Conservation (phyloP, 2,113 vertebrate genomes). For the Mesoclemmys tuberculata region DNA sequence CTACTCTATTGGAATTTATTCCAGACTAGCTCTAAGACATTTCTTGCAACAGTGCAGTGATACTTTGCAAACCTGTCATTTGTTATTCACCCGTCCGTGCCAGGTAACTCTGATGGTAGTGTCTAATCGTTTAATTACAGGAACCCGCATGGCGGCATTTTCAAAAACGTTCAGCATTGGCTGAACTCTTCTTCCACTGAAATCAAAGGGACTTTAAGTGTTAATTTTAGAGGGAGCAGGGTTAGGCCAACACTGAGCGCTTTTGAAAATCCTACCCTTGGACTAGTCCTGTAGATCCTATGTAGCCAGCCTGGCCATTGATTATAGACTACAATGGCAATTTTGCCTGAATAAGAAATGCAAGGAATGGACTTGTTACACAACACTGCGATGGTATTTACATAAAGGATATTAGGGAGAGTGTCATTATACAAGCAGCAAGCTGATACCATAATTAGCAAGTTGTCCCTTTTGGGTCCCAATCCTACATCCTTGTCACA, state of each 20-base stretch:
- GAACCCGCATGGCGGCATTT: background rate
- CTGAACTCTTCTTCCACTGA: background rate
- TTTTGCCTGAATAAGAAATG: background rate
- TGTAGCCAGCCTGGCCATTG: background rate
- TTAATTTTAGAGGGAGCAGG: background rate
- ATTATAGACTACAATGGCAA: background rate
- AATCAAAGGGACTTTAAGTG: background rate
- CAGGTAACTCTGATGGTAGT: background rate
- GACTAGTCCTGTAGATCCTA: too few species aligned
- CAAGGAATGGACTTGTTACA: background rate
- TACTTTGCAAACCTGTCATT: background rate
- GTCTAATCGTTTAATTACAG: background rate
- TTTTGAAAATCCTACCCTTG: background rate
- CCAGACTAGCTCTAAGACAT: background rate
- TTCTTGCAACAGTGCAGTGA: background rate
- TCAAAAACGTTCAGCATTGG: background rate
- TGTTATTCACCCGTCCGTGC: background rate
- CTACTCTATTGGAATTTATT: background rate
- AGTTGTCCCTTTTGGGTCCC: background rate
- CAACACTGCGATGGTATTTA: background rate
- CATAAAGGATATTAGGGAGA: background rate
- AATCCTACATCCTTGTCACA: background rate
- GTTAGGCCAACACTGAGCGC: rapidly evolving
- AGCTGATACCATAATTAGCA: background rate
- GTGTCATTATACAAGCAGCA: background rate